Base-by-base conservation (phyloP, 1,140 invertebrate genomes). In the Drosophila saltans region DNA sequence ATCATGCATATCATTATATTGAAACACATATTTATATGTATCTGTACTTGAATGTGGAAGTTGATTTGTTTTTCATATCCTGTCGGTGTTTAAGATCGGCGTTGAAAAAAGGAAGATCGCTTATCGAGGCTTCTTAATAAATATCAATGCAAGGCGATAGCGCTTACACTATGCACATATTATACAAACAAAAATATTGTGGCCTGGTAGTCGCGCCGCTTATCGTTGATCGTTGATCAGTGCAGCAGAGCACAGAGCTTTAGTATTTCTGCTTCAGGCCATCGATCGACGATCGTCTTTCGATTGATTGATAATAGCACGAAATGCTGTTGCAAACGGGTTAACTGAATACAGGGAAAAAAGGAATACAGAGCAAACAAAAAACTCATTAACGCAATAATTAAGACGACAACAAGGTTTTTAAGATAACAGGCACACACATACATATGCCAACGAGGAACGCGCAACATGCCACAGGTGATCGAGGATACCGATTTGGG, bases 321-420 rank as follows among this genome's bases (percentile, higher is more conserved):
- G 86, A 88, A 78, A 89, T 81, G 85, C 76, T 78, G 83, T 73
- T 75, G 75, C 76, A 82, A 89, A 80, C 80, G 84, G 77, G 84
- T 89, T 89, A 56, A 73, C 62, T 69, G 16, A 7, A 57, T 10
- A 52, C 45, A 26, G 21, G 26, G 4, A 5, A 40, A 11, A 40
- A 71, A 52, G 55, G 62, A 71, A 84, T 68, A 66, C 75, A 91
- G 81, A 80, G 73, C 71, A 91, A 91, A 91, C 89, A 78, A 79
- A 91, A 91, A 91, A 91, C 89, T 91, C 89, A 91, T 91, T 91
- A 91, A 91, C 89, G 89, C 89, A 91, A 90, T 91, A 91, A 91
- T 91, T 91, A 91, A 91, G 89, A 91, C 89, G 89, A 91, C 89
- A 91, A 91, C 89, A 91, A 91, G 90, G 89, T 91, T 91, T 91